A percentile compares a stretch with the other conserved stretches of the same genome.
phyloP scores from a whole-genome alignment of 2,113 vertebrate species.

The Panthera leo region DNA sequence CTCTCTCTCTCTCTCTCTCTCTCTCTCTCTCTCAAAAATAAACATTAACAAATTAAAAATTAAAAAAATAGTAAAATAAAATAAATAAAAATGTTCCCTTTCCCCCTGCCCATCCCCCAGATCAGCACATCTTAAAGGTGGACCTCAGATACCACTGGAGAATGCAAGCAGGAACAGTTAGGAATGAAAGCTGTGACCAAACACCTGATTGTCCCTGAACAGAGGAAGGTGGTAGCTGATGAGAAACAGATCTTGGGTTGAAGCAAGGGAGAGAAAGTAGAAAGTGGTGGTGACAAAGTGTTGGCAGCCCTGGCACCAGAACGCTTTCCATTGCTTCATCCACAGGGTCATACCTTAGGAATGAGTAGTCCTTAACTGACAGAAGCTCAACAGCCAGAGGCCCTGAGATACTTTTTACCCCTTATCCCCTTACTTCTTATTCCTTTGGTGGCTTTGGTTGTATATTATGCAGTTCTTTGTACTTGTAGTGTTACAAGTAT shows the following conservation, averaged over 20 bases:
- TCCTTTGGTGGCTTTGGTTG: background rate
- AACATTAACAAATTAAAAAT: too few relatives aligned
- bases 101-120: background rate
- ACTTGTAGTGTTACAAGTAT: background rate
- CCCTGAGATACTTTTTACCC: background rate
- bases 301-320: slow-evolving; percentile 19
- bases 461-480: background rate
- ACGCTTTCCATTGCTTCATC: slow-evolving; percentile 36
- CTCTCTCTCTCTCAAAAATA: too few relatives aligned
- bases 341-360: slow-evolving; percentile 9
- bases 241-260: slow-evolving; percentile 31
- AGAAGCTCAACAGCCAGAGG: background rate
- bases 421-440: background rate
- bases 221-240: slow-evolving; percentile 47
- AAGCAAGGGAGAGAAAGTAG: slow-evolving; percentile 22
- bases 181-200: slow-evolving; percentile 34
- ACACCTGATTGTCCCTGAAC: background rate
- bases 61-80: too few relatives aligned
- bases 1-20: too few relatives aligned
- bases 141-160: background rate
- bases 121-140: background rate
- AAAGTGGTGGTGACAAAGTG: slow-evolving; percentile 48
- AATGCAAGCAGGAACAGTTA: background rate
- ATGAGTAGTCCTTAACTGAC: slow-evolving; percentile 17
- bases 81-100: background rate